phyloP scores from a whole-genome alignment of 2,113 vertebrate genomes.

The Pangasianodon hypophthalmus region DNA sequence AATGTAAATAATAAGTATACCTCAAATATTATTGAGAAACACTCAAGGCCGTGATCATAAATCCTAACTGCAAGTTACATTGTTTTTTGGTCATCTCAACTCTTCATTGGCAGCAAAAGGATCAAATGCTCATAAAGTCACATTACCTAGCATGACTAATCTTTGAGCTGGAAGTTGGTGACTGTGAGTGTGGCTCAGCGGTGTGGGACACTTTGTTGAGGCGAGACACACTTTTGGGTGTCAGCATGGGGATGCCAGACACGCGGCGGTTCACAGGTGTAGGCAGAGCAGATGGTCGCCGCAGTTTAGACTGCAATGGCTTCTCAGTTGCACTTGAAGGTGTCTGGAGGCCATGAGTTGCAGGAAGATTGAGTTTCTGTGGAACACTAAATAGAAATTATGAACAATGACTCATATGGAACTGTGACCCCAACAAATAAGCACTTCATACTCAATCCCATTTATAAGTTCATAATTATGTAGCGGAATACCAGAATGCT shows the following conservation, averaged over 20 bases:
- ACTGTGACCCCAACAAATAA: not conserved
- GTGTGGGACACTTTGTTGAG: constrained; percentile 17
- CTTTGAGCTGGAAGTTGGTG: not conserved
- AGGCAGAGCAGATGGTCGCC: constrained; percentile 74
- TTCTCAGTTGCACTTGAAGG: constrained; percentile 53
- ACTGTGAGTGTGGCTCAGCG: constrained; percentile 58
- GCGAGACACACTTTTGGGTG: constrained; percentile 65
- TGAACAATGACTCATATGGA: not conserved
- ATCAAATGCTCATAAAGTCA: not conserved
- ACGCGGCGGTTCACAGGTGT: constrained; percentile 72
- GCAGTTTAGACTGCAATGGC: constrained; percentile 65
- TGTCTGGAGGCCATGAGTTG: constrained; percentile 49
- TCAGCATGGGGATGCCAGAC: constrained; percentile 68
- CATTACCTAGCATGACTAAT: constrained; percentile 31
- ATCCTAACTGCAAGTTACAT: not conserved
- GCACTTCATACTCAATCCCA: not conserved
- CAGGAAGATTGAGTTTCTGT: constrained; percentile 61
- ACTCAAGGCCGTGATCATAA: not conserved
- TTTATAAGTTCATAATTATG: not conserved
- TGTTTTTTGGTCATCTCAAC: not conserved
- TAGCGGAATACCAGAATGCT: not conserved
- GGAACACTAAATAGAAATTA: constrained; percentile 59
- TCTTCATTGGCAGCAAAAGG: not conserved
- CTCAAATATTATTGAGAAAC: not conserved
- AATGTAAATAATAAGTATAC: not conserved